Conservation (phyloP, 2,113 vertebrate species). For the Micromys minutus region DNA sequence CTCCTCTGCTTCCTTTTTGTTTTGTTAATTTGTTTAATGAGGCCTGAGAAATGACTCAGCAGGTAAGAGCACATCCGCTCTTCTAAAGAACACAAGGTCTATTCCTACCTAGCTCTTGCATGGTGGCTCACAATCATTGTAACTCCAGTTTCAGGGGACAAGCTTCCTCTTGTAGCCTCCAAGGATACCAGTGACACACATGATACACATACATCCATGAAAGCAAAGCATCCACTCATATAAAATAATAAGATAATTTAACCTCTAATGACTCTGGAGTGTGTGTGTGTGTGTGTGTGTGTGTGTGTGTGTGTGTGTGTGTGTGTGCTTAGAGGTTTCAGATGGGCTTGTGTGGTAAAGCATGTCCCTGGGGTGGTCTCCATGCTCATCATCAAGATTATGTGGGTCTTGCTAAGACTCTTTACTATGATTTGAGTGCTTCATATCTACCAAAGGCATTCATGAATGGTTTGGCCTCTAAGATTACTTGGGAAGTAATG, state of each 20-base stretch:
- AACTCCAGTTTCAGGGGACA: background rate
- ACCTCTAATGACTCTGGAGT: background rate
- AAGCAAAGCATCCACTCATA: background rate
- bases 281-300: no score
- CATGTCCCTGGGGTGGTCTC: background rate
- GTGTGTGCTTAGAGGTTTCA: background rate
- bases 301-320: no score
- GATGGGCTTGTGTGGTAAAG: background rate
- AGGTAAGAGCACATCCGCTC: background rate
- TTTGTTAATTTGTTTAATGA: background rate
- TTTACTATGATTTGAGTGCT: background rate
- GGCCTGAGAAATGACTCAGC: background rate
- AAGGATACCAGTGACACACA: background rate
- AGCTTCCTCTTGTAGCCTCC: background rate
- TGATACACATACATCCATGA: no score
- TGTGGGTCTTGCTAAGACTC: background rate
- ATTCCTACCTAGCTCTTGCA: no score
- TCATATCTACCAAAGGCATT: no score
- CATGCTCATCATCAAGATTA: background rate
- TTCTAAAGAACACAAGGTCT: background rate
- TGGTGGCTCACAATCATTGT: background rate
- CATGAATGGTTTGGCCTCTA: background rate
- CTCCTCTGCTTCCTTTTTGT: background rate
- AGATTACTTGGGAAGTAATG: background rate
- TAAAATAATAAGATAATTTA: background rate